phyloP scores from a whole-genome alignment of 92 coral and sea anemone species.

The Epizoanthus fatuus region DNA sequence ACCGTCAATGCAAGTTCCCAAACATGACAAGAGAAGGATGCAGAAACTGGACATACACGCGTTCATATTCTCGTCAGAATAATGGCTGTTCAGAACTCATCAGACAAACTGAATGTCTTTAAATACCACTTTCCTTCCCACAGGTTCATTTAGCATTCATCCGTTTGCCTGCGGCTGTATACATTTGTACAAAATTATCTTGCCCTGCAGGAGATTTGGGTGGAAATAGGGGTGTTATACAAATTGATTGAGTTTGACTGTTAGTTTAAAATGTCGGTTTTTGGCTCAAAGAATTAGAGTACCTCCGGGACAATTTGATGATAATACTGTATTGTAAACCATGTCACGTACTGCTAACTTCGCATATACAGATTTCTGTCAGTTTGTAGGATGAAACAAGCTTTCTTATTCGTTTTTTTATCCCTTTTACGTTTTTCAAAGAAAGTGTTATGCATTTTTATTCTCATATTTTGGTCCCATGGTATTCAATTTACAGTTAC shows the following conservation, averaged over 20 bases:
- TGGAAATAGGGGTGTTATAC: slow-evolving; percentile 1
- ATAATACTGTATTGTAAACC: neutral
- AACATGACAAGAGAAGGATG: neutral
- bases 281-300: neutral
- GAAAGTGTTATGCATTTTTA: neutral
- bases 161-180: slow-evolving; percentile 4
- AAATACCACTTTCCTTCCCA: slow-evolving; percentile 28
- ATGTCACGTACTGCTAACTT: neutral
- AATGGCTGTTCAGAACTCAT: neutral
- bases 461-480: too few species aligned
- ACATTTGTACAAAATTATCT: neutral
- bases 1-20: slow-evolving; percentile 14
- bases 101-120: neutral
- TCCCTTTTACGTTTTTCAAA: neutral
- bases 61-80: neutral
- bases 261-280: slow-evolving; percentile 7
- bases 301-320: slow-evolving; percentile 9
- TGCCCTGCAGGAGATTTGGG: slow-evolving; percentile 13
- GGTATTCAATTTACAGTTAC: neutral
- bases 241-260: slow-evolving; percentile 8
- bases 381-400: neutral
- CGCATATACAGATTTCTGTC: too few species aligned
- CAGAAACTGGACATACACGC: neutral
- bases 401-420: neutral
- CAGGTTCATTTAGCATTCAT: neutral